Evolutionary conservation across 2,888 invertebrate species (phyloP).

Genomic region (Amphipyra berbera): DNA sequence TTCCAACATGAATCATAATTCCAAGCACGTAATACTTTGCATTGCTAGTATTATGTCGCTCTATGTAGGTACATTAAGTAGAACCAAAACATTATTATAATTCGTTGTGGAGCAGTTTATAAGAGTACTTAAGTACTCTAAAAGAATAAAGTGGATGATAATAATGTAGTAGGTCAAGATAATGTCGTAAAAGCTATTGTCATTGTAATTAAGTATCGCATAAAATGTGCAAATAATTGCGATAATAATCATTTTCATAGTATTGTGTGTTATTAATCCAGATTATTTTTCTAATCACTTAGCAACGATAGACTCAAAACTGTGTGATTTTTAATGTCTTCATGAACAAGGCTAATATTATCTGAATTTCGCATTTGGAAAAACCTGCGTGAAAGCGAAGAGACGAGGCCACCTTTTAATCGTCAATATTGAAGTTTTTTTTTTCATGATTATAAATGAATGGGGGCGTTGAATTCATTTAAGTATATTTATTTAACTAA

Average conservation of each 20-base stretch:
- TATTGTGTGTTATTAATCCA: conserved; percentile 2
- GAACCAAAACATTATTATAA: background rate
- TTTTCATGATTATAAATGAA: too few relatives aligned
- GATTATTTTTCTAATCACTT: background rate
- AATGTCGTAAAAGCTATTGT: background rate
- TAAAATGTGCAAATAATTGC: background rate
- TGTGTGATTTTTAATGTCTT: too few relatives aligned
- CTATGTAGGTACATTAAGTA: background rate
- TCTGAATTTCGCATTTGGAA: background rate
- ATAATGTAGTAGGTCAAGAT: background rate
- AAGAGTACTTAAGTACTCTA: background rate
- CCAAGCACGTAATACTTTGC: conserved; percentile 3
- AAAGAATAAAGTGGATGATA: conserved; percentile 1
- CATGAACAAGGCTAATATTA: background rate
- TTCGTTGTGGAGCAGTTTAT: background rate
- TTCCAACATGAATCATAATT: conserved; percentile 2
- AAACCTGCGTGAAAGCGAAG: background rate
- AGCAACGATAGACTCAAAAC: too few relatives aligned
- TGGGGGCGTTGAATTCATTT: too few relatives aligned
- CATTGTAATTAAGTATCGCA: background rate
- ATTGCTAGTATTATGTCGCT: conserved; percentile 14
- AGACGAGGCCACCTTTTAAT: too few relatives aligned
- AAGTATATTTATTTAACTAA: too few relatives aligned
- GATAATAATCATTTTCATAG: background rate
- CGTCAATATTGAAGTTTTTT: too few relatives aligned